Evolutionary conservation across 2,797 vertebrate species (phyloP).

Genomic region (Sebastes hopkinsi): DNA sequence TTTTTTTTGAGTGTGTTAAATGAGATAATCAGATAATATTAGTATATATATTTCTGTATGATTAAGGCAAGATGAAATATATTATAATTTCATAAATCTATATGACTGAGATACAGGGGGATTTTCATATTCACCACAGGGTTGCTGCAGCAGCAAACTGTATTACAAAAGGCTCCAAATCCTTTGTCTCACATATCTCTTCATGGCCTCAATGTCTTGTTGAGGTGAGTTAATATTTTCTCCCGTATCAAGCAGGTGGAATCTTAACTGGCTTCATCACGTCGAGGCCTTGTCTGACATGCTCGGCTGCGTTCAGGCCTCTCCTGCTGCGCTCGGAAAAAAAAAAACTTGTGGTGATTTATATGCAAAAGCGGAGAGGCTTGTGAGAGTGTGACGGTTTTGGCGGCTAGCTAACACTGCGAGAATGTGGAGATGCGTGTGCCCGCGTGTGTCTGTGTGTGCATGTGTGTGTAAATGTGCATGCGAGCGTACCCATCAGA

Average conservation of each 20-base stretch:
- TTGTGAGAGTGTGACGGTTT: slow-evolving; percentile 33
- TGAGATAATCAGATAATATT: background rate
- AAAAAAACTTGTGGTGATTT: slow-evolving; percentile 47
- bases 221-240: slow-evolving; percentile 28
- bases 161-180: slow-evolving; percentile 5
- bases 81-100: background rate
- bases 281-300: slow-evolving; percentile 27
- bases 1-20: background rate
- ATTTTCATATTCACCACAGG: background rate
- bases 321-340: slow-evolving; percentile 22
- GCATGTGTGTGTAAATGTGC: slow-evolving; percentile 30
- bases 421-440: slow-evolving; percentile 36
- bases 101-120: background rate
- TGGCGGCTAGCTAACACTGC: slow-evolving; percentile 46
- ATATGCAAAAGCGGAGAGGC: slow-evolving; percentile 59
- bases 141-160: background rate
- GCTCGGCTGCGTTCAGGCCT: slow-evolving; percentile 23
- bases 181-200: slow-evolving; percentile 17
- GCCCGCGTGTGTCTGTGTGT: slow-evolving; percentile 11
- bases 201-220: slow-evolving; percentile 13
- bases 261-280: slow-evolving; percentile 33
- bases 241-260: slow-evolving; percentile 13
- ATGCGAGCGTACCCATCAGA: slow-evolving; percentile 58
- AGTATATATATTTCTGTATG: background rate
- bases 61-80: background rate